These are phyloP conservation scores for Phymanthus crucifer DNA, from an alignment of 92 coral and sea anemone genomes.

Conservation along the genomic window DNA sequence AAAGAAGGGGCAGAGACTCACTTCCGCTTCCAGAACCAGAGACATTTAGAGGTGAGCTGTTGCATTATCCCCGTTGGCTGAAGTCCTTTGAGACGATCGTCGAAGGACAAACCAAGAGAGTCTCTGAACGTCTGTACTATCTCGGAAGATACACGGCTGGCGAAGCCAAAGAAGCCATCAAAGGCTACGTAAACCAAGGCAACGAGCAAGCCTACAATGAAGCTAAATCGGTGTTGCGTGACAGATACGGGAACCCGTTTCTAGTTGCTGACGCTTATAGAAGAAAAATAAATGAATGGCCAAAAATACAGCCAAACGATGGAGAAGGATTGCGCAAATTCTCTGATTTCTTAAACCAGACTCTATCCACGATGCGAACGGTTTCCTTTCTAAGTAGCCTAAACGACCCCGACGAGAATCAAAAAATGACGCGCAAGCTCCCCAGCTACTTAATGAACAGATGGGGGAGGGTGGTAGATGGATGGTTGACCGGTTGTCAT, in stretches of 20 bases:
- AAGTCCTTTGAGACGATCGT: slow-evolving; percentile 22
- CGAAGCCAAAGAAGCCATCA: slow-evolving; percentile 41
- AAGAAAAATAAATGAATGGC: slow-evolving; percentile 37
- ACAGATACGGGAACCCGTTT: slow-evolving; percentile 38
- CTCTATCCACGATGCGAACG: slow-evolving; percentile 21
- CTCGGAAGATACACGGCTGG: slow-evolving; percentile 25
- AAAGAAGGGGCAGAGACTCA: slow-evolving; percentile 7
- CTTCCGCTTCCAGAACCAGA: slow-evolving; percentile 27
- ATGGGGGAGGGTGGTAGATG: slow-evolving; percentile 46
- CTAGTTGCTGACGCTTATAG: slow-evolving; percentile 38
- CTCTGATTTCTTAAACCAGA: slow-evolving; percentile 30
- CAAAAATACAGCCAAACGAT: slow-evolving; percentile 30
- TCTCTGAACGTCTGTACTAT: slow-evolving; percentile 11
- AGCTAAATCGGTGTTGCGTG: slow-evolving; percentile 19
- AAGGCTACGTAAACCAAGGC: slow-evolving; percentile 14
- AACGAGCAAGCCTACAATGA: slow-evolving; percentile 16
- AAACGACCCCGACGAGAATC: slow-evolving; percentile 39
- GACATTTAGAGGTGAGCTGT: slow-evolving; percentile 1
- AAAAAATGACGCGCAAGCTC: slow-evolving; percentile 41
- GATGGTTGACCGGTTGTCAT: slow-evolving; percentile 31
- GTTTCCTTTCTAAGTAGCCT: slow-evolving; percentile 19
- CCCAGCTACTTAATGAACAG: slow-evolving; percentile 38
- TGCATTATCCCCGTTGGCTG: slow-evolving; percentile 22
- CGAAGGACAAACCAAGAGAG: not conserved
- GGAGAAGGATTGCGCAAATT: slow-evolving; percentile 25